phyloP scores from a whole-genome alignment of 92 coral and sea anemone species.

The Parazoanthus swiftii region DNA sequence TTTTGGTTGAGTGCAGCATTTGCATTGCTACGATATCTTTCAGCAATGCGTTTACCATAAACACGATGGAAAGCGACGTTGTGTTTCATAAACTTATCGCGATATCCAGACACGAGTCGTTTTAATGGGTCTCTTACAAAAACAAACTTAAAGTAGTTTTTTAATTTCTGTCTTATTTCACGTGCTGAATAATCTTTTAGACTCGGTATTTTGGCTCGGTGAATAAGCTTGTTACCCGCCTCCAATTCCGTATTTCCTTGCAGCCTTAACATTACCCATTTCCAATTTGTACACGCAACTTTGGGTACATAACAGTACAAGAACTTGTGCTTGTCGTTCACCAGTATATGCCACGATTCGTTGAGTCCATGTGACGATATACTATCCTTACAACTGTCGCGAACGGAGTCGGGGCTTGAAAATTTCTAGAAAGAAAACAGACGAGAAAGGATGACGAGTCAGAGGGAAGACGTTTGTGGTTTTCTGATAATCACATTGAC shows the following conservation, averaged over 20 bases:
- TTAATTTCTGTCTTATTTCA: conserved; percentile 18
- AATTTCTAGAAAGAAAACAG: neutral
- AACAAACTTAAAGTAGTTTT: conserved; percentile 36
- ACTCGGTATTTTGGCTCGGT: conserved; percentile 27
- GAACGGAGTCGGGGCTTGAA: neutral
- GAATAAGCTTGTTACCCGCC: conserved; percentile 10
- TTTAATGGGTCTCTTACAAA: neutral
- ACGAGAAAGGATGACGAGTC: no score
- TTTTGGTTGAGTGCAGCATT: neutral
- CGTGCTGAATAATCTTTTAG: neutral
- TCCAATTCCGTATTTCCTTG: conserved; percentile 35
- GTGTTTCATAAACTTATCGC: conserved; percentile 10
- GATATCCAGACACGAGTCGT: conserved; percentile 45
- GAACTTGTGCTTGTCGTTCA: conserved; percentile 40
- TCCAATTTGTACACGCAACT: conserved; percentile 48
- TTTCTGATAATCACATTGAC: no score
- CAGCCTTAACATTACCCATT: conserved; percentile 36
- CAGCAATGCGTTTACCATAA: conserved; percentile 13
- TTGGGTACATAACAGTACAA: conserved; percentile 45
- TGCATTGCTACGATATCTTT: neutral
- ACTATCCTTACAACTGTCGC: neutral
- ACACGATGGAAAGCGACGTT: neutral
- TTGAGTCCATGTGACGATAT: neutral
- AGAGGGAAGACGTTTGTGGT: no score
- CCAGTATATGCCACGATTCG: conserved; percentile 8